Evolutionary conservation across 1,140 invertebrate genomes (phyloP).

Genomic region (Panulirus ornatus): DNA sequence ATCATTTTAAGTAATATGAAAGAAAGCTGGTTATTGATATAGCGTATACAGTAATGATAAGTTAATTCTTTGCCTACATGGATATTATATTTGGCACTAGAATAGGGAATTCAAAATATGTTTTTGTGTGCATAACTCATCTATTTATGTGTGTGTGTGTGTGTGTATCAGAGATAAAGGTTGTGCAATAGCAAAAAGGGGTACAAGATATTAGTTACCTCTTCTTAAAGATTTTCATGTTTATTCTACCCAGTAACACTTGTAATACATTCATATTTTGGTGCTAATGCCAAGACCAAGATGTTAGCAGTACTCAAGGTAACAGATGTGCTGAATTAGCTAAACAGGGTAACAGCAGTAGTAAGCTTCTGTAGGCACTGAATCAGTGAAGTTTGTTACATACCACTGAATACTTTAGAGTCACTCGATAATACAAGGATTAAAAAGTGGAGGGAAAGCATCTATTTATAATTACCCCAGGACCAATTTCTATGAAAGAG

Average conservation of each 20-base stretch:
- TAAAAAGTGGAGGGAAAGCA: too few relatives aligned
- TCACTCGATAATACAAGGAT: too few relatives aligned
- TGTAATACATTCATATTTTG: background rate
- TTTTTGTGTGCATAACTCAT: background rate
- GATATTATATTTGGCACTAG: background rate
- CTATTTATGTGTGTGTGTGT: background rate
- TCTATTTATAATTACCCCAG: too few relatives aligned
- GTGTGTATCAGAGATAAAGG: background rate
- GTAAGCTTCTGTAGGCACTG: background rate
- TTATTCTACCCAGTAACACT: background rate
- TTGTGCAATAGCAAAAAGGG: background rate
- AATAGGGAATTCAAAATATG: background rate
- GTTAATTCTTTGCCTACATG: background rate
- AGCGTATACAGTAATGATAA: background rate
- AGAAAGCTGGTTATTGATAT: background rate
- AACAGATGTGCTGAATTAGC: background rate
- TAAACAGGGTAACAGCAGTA: conserved; percentile 9
- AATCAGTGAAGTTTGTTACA: too few relatives aligned
- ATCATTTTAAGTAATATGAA: background rate
- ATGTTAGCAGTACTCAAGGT: background rate
- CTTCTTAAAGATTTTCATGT: background rate
- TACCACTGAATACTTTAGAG: too few relatives aligned
- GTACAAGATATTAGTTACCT: background rate
- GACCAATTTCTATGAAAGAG: too few relatives aligned
- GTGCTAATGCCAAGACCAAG: background rate